Percentiles rank a stretch among this genome's conserved stretches.
These are phyloP conservation scores for Myopa tessellatipennis DNA, from an alignment of 2,888 invertebrate genomes.

Conservation along the genomic window DNA sequence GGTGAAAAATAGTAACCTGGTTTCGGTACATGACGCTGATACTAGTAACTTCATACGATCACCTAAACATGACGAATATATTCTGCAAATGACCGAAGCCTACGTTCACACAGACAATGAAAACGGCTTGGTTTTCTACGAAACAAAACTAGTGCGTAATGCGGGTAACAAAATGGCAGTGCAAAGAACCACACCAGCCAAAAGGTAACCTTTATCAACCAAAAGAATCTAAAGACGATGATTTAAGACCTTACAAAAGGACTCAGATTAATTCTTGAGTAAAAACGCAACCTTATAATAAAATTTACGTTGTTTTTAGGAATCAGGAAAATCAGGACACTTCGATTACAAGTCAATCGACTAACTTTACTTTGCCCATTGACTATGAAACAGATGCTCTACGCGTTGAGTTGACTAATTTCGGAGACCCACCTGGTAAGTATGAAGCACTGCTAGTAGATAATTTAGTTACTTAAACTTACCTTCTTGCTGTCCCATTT, in stretches of 20 bases:
- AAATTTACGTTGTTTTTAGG: not conserved
- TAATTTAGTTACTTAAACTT: not conserved
- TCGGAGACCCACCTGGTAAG: constrained; percentile 74
- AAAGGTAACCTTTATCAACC: constrained; percentile 8
- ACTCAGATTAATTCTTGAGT: too few relatives aligned
- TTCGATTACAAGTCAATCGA: constrained; percentile 69
- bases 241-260: too few relatives aligned
- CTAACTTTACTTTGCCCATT: constrained; percentile 72
- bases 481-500: not conserved
- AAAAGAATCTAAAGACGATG: too few relatives aligned
- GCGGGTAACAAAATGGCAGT: constrained; percentile 44
- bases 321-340: constrained; percentile 52
- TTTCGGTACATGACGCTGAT: constrained; percentile 24
- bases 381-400: constrained; percentile 78
- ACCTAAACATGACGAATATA: constrained; percentile 56
- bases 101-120: constrained; percentile 81
- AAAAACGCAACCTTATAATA: too few relatives aligned
- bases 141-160: constrained; percentile 60
- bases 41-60: constrained; percentile 49
- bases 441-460: not conserved
- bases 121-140: constrained; percentile 77
- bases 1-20: not conserved
- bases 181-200: constrained; percentile 33
- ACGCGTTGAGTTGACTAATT: constrained; percentile 73
- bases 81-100: constrained; percentile 74